Percentiles rank a stretch among this genome's conserved stretches.
Conservation (phyloP, 2,797 vertebrate genomes). For the Aplochiton taeniatus region DNA sequence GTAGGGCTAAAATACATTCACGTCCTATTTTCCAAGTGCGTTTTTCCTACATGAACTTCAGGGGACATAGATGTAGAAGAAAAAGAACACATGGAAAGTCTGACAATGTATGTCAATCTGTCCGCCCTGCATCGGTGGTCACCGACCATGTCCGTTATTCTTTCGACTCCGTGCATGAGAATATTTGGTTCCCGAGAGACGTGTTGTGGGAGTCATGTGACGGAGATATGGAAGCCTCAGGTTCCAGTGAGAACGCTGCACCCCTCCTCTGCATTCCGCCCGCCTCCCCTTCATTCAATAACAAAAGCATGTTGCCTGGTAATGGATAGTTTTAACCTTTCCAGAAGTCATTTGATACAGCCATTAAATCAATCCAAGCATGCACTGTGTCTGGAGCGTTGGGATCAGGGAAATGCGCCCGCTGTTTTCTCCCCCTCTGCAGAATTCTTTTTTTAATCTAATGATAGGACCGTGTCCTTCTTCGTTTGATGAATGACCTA, state of each 20-base stretch:
- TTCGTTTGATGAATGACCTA: slow-evolving; percentile 56
- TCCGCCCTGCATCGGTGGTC: too few relatives aligned
- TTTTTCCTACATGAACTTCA: too few relatives aligned
- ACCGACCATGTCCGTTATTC: not conserved
- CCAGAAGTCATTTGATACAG: slow-evolving; percentile 71
- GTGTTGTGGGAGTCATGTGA: slow-evolving; percentile 18
- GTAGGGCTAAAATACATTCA: too few relatives aligned
- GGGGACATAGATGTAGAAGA: too few relatives aligned
- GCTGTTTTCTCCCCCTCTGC: slow-evolving; percentile 32
- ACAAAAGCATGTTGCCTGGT: slow-evolving; percentile 65
- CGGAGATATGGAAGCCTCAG: slow-evolving; percentile 49
- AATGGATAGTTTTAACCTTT: slow-evolving; percentile 78
- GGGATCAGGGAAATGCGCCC: slow-evolving; percentile 55
- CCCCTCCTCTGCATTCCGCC: slow-evolving; percentile 46
- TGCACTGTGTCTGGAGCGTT: slow-evolving; percentile 50
- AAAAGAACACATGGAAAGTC: too few relatives aligned
- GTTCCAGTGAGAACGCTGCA: slow-evolving; percentile 58
- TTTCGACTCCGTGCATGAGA: not conserved
- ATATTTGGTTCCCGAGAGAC: slow-evolving; percentile 41
- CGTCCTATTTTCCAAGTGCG: too few relatives aligned
- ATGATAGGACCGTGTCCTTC: slow-evolving; percentile 43
- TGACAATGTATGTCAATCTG: too few relatives aligned
- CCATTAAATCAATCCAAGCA: slow-evolving; percentile 72
- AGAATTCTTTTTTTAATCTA: slow-evolving; percentile 42
- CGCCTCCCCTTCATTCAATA: slow-evolving; percentile 57